Conservation (phyloP, 2,888 invertebrate genomes). For the Trilocha varians region DNA sequence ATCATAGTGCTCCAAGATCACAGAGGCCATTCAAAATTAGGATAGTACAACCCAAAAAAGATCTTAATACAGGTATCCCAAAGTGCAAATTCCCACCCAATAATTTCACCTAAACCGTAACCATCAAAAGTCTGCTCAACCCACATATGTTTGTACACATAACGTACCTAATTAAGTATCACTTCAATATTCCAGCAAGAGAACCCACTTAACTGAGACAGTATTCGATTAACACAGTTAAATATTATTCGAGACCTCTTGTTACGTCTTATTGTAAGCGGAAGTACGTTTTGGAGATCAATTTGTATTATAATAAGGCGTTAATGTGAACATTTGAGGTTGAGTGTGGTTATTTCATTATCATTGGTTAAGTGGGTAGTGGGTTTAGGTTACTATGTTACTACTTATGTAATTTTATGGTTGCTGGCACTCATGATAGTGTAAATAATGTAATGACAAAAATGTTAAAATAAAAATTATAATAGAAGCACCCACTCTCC, state of each 20-base stretch:
- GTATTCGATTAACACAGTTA: neutral
- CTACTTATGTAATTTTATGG: too few relatives aligned
- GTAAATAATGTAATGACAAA: too few relatives aligned
- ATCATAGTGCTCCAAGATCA: too few relatives aligned
- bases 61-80: too few relatives aligned
- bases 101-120: neutral
- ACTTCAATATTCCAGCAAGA: slow-evolving; percentile 1
- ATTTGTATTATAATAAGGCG: neutral
- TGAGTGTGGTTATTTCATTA: too few relatives aligned
- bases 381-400: too few relatives aligned
- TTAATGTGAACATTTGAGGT: neutral
- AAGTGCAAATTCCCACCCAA: neutral
- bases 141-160: slow-evolving; percentile 4
- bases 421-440: too few relatives aligned
- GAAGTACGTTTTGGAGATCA: neutral
- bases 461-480: too few relatives aligned
- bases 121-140: neutral
- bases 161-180: slow-evolving; percentile 4
- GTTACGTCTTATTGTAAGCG: neutral
- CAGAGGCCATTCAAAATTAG: too few relatives aligned
- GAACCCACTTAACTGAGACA: neutral
- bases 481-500: too few relatives aligned
- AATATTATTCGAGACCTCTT: neutral
- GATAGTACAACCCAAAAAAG: too few relatives aligned
- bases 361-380: too few relatives aligned